These are phyloP conservation scores for Agrotis ipsilon DNA, from an alignment of 2,888 invertebrate species.

Conservation along the genomic window DNA sequence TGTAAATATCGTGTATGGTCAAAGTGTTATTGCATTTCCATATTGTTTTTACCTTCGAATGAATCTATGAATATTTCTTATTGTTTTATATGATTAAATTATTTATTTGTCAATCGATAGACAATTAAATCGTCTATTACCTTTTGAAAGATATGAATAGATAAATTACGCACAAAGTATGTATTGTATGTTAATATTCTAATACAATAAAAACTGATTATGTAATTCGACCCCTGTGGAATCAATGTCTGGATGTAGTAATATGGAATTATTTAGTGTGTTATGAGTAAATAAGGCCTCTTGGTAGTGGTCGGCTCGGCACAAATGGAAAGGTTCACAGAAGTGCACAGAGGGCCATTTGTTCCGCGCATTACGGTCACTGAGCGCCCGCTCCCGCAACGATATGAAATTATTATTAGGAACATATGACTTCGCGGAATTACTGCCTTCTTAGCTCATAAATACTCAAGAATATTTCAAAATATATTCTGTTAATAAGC, in stretches of 20 bases:
- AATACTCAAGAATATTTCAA: conserved; percentile 37
- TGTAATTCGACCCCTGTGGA: conserved; percentile 65
- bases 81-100: conserved; percentile 44
- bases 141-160: conserved; percentile 64
- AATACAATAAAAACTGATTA: conserved; percentile 61
- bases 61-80: conserved; percentile 48
- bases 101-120: conserved; percentile 25
- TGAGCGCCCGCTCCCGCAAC: conserved; percentile 69
- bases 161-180: conserved; percentile 64
- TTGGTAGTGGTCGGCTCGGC: conserved; percentile 74
- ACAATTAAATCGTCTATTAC: conserved; percentile 44
- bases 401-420: conserved; percentile 88
- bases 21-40: conserved; percentile 75
- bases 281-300: conserved; percentile 78
- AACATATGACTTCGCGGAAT: conserved; percentile 80
- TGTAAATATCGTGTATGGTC: conserved; percentile 76
- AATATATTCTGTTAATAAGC: neutral
- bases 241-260: conserved; percentile 60
- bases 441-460: conserved; percentile 48
- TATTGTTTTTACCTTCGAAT: conserved; percentile 30
- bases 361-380: conserved; percentile 81
- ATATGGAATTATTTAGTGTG: conserved; percentile 77
- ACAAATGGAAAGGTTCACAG: conserved; percentile 85
- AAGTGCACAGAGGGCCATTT: conserved; percentile 86
- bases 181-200: conserved; percentile 77